Evolutionary conservation across 2,888 invertebrate genomes (phyloP).

Genomic region (Lysandra bellargus): DNA sequence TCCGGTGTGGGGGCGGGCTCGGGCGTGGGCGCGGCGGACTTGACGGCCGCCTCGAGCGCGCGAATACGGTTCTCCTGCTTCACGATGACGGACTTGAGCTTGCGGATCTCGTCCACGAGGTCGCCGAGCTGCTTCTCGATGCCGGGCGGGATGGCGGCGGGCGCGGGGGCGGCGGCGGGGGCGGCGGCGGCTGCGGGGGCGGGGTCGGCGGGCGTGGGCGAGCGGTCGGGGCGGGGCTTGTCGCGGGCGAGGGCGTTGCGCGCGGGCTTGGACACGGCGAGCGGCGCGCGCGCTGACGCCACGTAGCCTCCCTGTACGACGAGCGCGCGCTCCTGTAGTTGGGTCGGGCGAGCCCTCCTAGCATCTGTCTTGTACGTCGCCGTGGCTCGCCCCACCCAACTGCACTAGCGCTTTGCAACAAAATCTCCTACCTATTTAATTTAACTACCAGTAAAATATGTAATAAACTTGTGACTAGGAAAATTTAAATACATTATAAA

Average conservation of each 20-base stretch:
- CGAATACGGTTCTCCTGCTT: slow-evolving; percentile 95
- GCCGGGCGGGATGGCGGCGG: slow-evolving; percentile 52
- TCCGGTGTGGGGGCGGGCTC: slow-evolving; percentile 55
- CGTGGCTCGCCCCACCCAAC: slow-evolving; percentile 52
- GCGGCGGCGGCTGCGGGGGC: slow-evolving; percentile 54
- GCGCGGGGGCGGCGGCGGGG: slow-evolving; percentile 64
- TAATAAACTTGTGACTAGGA: background rate
- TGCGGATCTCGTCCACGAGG: slow-evolving; percentile 93
- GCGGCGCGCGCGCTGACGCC: slow-evolving; percentile 78
- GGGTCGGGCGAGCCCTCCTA: slow-evolving; percentile 74
- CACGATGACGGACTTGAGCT: slow-evolving; percentile 95
- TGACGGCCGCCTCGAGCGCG: slow-evolving; percentile 84
- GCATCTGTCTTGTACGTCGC: slow-evolving; percentile 63
- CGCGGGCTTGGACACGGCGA: slow-evolving; percentile 86
- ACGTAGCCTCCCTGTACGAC: slow-evolving; percentile 85
- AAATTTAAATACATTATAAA: too few relatives aligned
- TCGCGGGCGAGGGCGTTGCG: slow-evolving; percentile 84
- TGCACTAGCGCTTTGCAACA: background rate
- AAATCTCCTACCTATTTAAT: background rate
- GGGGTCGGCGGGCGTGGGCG: slow-evolving; percentile 49
- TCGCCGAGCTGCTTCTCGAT: slow-evolving; percentile 86
- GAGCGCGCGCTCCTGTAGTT: slow-evolving; percentile 84
- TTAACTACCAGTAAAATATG: background rate
- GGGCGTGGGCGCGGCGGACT: slow-evolving; percentile 53
- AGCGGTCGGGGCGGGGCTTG: slow-evolving; percentile 80